phyloP scores from a whole-genome alignment of 2,888 invertebrate species.

The Trachelus troglodyta region DNA sequence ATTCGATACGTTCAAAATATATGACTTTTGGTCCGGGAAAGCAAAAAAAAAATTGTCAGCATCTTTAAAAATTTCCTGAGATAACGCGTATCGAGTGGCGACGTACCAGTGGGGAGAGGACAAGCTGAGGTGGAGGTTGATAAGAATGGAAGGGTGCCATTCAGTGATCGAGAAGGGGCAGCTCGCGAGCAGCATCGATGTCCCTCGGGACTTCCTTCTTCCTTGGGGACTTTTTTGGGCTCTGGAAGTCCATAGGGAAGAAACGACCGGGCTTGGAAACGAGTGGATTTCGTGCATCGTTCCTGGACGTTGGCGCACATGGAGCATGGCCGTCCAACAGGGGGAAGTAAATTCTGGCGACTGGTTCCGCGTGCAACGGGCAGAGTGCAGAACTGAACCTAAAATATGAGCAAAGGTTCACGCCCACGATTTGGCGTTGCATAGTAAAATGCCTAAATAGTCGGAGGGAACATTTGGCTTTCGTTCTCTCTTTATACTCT shows the following conservation, averaged over 20 bases:
- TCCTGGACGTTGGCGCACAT: background rate
- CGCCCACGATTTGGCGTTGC: conserved; percentile 50
- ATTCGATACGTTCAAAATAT: background rate
- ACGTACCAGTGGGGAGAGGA: background rate
- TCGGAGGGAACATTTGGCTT: conserved; percentile 18
- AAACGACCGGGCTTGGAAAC: background rate
- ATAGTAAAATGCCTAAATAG: conserved; percentile 55
- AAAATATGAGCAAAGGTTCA: conserved; percentile 57
- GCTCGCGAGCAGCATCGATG: background rate
- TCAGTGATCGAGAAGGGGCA: background rate
- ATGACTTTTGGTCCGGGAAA: background rate
- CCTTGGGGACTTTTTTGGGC: background rate
- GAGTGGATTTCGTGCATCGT: background rate
- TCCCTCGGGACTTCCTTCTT: background rate
- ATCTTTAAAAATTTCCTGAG: background rate
- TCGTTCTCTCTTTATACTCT: conserved; percentile 6
- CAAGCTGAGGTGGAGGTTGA: background rate
- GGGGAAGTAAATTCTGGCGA: conserved; percentile 10
- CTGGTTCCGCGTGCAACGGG: conserved; percentile 40
- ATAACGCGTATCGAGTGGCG: background rate
- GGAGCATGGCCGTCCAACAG: background rate
- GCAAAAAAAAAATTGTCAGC: background rate
- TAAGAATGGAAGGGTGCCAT: background rate
- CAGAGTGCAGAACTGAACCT: conserved; percentile 48
- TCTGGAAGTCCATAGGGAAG: background rate